Evolutionary conservation across 2,888 invertebrate species (phyloP), one percentile per base, ranked within the genome.

Genomic region (Mactromeris polynyma): DNA sequence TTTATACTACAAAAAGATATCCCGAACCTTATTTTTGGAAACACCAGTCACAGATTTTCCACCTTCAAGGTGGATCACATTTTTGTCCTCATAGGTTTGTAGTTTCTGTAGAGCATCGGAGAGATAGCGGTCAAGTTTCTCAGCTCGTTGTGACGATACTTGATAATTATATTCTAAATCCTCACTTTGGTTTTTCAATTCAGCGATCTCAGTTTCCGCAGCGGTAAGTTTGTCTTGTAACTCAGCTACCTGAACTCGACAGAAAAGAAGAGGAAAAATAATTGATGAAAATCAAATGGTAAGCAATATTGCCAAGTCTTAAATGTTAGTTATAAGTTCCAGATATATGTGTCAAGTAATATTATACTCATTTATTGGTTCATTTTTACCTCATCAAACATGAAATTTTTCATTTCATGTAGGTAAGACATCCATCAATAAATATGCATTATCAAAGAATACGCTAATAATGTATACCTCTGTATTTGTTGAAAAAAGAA

Each of bases 171-270:
- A 99, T 96, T 99, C 99, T 84, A 99, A 97, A 96, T 99, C 99
- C 95, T 99, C 99, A 81, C 99, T 98, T 97, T 99, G 99, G 97
- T 99, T 99, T 96, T 98, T 98, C 84, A 99, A 97, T 96, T 99
- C 99, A 0, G 99, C 99, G 90, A 98, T 98, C 97, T 99, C 98
- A 0, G 99, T 99, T 97, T 99, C 99, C 94, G 98, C 98, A 21
- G 98, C 98, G 83, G 98, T 95, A 86, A 96, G 88, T 84, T 96
- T 95, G 93, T 96, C 99, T 96, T 98, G 98, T 46, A 98, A 96
- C 96, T 98, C 98, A 40, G 95, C 94, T 38, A 95, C 94, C 95
- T 96, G 87, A 26, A 46, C 17, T 46, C 2, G 2, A 17, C 14
- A 46, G 14, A 46, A 11, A 17, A 46, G 46, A 46, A 4, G 17